phyloP scores from a whole-genome alignment of 1,140 invertebrate genomes.

The Gonatopus flavifemur region DNA sequence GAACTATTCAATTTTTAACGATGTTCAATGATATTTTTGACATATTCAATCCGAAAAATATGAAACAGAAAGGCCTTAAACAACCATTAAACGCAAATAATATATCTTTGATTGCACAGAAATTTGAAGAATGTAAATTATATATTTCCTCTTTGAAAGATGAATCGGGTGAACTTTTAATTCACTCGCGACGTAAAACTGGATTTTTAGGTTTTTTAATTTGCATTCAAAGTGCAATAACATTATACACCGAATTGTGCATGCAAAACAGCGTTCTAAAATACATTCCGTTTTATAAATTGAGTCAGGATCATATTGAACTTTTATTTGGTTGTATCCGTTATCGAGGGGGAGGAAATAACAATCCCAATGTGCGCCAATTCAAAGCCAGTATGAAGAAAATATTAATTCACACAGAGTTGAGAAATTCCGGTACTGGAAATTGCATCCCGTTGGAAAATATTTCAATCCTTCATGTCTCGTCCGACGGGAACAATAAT shows the following conservation, averaged over 20 bases:
- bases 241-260: slow-evolving; percentile 4
- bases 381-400: slow-evolving; percentile 24
- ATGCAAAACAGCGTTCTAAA: slow-evolving; percentile 5
- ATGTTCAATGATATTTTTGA: slow-evolving; percentile 22
- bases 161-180: slow-evolving; percentile 1
- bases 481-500: slow-evolving; percentile 10
- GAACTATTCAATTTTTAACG: slow-evolving; percentile 31
- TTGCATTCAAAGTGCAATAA: slow-evolving; percentile 12
- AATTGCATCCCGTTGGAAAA: slow-evolving; percentile 21
- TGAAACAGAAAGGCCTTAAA: slow-evolving; percentile 16
- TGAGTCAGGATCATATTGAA: slow-evolving; percentile 27
- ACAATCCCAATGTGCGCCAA: slow-evolving; percentile 29
- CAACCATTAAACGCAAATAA: slow-evolving; percentile 8
- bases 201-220: slow-evolving; percentile 22
- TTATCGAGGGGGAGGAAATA: slow-evolving; percentile 23
- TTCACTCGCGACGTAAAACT: slow-evolving; percentile 15
- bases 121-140: slow-evolving; percentile 2
- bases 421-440: slow-evolving; percentile 10
- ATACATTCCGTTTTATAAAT: slow-evolving; percentile 25
- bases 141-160: slow-evolving; percentile 9
- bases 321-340: slow-evolving; percentile 27
- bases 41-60: slow-evolving; percentile 32
- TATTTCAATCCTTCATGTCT: slow-evolving; percentile 26
- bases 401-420: slow-evolving; percentile 23
- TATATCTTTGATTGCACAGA: neutral